phyloP scores from a whole-genome alignment of 2,113 vertebrate species.

The Thermophis baileyi region DNA sequence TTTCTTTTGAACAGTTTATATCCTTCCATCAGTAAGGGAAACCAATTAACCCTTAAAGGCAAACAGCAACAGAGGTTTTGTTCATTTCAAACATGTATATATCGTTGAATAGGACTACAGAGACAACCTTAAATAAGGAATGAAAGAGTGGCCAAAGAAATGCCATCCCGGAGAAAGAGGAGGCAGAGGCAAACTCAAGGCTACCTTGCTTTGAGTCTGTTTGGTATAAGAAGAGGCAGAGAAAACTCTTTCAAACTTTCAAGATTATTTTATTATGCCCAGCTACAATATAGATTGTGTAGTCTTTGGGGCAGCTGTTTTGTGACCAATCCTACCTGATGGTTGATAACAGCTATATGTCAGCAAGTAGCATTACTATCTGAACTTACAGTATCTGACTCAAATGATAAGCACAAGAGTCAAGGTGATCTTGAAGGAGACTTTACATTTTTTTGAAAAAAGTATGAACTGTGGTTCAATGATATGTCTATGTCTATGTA shows the following conservation, averaged over 20 bases:
- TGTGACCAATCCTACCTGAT: not conserved
- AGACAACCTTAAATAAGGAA: not conserved
- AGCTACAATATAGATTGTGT: not conserved
- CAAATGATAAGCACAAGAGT: not conserved
- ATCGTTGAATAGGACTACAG: not conserved
- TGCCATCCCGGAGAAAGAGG: not conserved
- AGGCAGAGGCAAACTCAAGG: not conserved
- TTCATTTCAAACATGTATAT: not conserved
- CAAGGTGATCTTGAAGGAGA: not conserved
- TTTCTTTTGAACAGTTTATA: not conserved
- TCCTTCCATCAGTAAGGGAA: not conserved
- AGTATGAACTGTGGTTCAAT: not conserved
- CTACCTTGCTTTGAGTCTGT: not conserved
- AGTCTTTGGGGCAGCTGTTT: not conserved
- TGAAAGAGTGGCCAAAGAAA: not conserved
- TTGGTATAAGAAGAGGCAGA: not conserved
- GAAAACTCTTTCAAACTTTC: not conserved
- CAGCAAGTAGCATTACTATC: not conserved
- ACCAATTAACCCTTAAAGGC: not conserved
- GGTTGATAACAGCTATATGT: not conserved
- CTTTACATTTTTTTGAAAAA: not conserved
- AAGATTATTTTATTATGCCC: not conserved
- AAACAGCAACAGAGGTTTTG: not conserved
- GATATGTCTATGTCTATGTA: not conserved
- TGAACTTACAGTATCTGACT: not conserved